Base-by-base conservation (phyloP, 2,113 vertebrate genomes). In the Bubo scandiacus region DNA sequence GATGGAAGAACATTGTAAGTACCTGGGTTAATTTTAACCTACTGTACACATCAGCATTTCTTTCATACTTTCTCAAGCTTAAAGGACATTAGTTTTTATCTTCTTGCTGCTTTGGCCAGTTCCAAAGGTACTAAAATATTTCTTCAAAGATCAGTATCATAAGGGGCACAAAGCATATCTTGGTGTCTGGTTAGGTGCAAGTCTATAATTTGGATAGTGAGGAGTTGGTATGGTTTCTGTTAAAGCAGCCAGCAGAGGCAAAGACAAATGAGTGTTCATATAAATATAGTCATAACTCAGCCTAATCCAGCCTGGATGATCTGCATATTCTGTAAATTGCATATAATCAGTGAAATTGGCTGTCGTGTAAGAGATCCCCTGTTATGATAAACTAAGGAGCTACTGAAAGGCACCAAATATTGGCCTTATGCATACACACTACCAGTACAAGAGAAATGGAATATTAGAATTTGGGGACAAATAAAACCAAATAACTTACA, bases 1-100 rank as follows among this genome's bases (percentile, higher is more conserved):
- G 77, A 94, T 71, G 59, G 72, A 81, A 83, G 29, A 71, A 6
- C 12, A 62, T 8, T 86, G 9, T 34, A 92, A 86, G 23, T 66
- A 54, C 22, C 55, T 27, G 20, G 38, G 29, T 89, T 92, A 95
- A 86, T 95, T 96, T 92, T 94, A 96, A 89, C 61, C 62, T 87
- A 17, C 32, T 63, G 55, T 78, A 67, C 42, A 47, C 26, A 55
- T 91, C 77, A 96, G 67, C 75, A 84, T 79, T 81, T 95, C 55
- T 75, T 91, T 81, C 47, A 47, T 34, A 78, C 6, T 45, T 95
- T 71, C 61, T 89, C 65, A 95, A 55, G 34, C 32, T 88, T 92
- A 83, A 62, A 84, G 55, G 26, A 61, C 13, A 29, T 42, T 75
- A 63, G 16, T 49, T 90, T 83, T 86, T 88, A 51, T 54, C 25